Evolutionary conservation across 2,888 invertebrate genomes (phyloP).

Genomic region (Arrhopalites spinosus): DNA sequence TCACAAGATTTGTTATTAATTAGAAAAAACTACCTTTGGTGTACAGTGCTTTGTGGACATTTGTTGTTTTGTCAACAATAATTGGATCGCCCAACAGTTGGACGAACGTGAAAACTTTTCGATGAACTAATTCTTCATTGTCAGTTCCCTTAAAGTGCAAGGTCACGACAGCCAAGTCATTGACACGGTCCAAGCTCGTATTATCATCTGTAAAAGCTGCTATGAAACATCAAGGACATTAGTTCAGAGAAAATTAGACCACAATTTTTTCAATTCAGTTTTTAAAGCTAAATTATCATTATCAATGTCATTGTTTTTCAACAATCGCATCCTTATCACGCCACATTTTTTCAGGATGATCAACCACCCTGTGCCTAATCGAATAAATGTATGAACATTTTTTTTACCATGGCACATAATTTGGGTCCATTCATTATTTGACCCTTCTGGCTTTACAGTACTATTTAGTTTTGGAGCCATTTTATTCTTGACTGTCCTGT

Average conservation of each 20-base stretch:
- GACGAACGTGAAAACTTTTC: slow-evolving; percentile 5
- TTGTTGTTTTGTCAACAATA: background rate
- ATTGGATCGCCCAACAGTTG: background rate
- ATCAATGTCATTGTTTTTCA: background rate
- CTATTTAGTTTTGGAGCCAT: background rate
- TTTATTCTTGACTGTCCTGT: no score
- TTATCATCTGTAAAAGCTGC: background rate
- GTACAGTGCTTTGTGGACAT: slow-evolving; percentile 11
- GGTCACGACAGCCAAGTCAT: slow-evolving; percentile 7
- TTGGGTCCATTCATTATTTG: background rate
- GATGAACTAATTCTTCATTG: background rate
- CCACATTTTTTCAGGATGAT: no score
- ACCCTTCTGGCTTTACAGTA: no score
- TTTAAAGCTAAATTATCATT: background rate
- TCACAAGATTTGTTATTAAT: no score
- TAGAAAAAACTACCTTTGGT: no score
- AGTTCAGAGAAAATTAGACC: no score
- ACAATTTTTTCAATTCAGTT: no score
- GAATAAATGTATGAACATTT: no score
- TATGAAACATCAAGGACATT: no score
- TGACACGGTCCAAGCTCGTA: background rate
- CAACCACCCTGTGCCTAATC: no score
- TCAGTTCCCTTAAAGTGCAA: slow-evolving; percentile 4
- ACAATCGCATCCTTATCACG: no score
- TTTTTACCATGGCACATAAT: slow-evolving; percentile 11